Evolutionary conservation across 1,140 invertebrate genomes (phyloP).

Genomic region (Conus betulinus): DNA sequence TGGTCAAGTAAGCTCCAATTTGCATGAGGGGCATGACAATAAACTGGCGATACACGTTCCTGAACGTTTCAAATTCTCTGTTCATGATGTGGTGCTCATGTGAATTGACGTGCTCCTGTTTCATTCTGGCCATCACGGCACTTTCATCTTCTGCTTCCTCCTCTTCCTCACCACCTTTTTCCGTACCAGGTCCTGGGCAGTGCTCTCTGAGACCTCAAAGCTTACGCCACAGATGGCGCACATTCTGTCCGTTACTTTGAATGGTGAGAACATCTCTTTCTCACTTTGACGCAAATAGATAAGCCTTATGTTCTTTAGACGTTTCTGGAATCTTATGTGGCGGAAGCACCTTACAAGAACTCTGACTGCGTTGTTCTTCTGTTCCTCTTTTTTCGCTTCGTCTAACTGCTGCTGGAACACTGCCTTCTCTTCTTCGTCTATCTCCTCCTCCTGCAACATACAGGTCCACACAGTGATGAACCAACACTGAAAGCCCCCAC

Average conservation of each 20-base stretch:
- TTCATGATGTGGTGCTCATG: background rate
- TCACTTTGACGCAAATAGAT: slow-evolving; percentile 19
- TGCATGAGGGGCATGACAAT: background rate
- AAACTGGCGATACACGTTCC: background rate
- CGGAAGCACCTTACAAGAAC: slow-evolving; percentile 39
- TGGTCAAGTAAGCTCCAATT: background rate
- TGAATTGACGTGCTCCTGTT: slow-evolving; percentile 22
- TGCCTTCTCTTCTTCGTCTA: slow-evolving; percentile 48
- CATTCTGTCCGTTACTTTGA: slow-evolving; percentile 36
- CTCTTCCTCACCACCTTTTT: background rate
- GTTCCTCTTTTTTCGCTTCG: slow-evolving; percentile 39
- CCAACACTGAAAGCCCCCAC: too few relatives aligned
- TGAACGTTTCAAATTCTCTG: background rate
- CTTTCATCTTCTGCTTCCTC: slow-evolving; percentile 1
- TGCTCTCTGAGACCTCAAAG: slow-evolving; percentile 10
- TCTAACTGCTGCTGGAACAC: slow-evolving; percentile 38
- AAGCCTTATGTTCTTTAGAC: slow-evolving; percentile 20
- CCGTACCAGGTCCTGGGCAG: background rate
- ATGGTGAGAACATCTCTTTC: slow-evolving; percentile 40
- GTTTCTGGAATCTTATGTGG: slow-evolving; percentile 23
- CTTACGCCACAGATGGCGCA: slow-evolving; percentile 51
- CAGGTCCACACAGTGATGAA: background rate
- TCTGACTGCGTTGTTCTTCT: slow-evolving; percentile 36
- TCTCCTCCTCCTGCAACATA: slow-evolving; percentile 39
- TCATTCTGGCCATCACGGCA: background rate